Base-by-base conservation (phyloP, 2,797 vertebrate species). In the Melanotaenia nigrans region DNA sequence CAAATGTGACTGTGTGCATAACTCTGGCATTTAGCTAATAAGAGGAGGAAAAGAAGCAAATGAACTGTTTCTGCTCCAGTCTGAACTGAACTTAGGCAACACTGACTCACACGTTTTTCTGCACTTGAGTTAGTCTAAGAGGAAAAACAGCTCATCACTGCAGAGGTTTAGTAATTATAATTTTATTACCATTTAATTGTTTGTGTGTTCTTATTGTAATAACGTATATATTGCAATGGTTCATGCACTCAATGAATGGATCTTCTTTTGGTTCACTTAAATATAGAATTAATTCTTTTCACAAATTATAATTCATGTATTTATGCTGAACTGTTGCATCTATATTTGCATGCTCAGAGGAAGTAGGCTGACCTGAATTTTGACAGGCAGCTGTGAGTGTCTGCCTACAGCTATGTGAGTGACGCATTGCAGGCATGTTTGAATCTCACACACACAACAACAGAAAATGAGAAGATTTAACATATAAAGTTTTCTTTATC, bases 351-450 rank as follows among this genome's bases (percentile, higher is more conserved):
- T 86, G 71, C 71, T 51, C 3, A 45, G 60, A 61, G 62, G 73
- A 71, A 83, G 62, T 61, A 70, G 72, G 62, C 40, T 64, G 73
- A 58, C 67, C 71, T 74, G 82, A 75, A 85, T 87, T 79, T 75
- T 89, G 85, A 90, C 77, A 82, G 87, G 72, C 84, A 82, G 80
- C 83, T 87, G 85, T 86, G 84, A 85, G 69, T 62, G 75, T 73
- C 38, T 76, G 77, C 86, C 82, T 75, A 59, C 42, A 10, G 81
- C 85, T 83, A 64, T 70, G 71, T 81, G 71, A 86, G 66, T 81
- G 88, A 87, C 68, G 78, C 88, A 90, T 81, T 83, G 81, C 85
- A 85, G 85, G 72, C 77, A 71, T 75, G 79, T 80, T 77, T 71
- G 65, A 82, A 77, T 80, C 68, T 77, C 75, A 64, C 18, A 60